phyloP scores from a whole-genome alignment of 2,797 vertebrate genomes.

The Aulostomus chinensis region DNA sequence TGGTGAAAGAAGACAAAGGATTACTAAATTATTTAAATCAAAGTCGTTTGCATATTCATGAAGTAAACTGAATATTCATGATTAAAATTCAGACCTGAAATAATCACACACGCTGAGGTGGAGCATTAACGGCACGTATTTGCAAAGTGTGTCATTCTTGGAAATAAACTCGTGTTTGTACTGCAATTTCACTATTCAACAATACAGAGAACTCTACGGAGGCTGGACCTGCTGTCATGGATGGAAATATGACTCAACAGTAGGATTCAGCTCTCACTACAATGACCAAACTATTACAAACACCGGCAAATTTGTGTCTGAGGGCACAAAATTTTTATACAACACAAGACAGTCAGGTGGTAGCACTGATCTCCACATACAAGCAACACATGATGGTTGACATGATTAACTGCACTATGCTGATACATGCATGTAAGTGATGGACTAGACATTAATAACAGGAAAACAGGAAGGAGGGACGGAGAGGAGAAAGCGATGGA shows the following conservation, averaged over 20 bases:
- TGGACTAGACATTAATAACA: conserved; percentile 12
- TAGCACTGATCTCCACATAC: no score
- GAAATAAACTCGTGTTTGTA: not conserved
- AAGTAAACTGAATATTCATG: conserved; percentile 38
- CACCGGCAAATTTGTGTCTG: no score
- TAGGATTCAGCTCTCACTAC: conserved; percentile 1
- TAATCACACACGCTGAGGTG: no score
- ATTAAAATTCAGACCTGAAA: conserved; percentile 19
- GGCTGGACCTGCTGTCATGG: not conserved
- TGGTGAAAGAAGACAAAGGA: conserved; percentile 23
- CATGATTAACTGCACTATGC: conserved; percentile 8
- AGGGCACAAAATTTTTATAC: no score
- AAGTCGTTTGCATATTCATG: conserved; percentile 52
- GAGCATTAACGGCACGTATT: no score
- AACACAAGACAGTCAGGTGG: no score
- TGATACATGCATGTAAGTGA: conserved; percentile 7
- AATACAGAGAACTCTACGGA: not conserved
- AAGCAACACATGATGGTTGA: conserved; percentile 17
- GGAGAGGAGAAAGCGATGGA: conserved; percentile 18
- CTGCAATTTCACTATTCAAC: not conserved
- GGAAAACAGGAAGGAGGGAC: conserved; percentile 4
- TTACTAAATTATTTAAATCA: conserved; percentile 55
- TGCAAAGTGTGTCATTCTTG: not conserved
- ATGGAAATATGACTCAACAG: not conserved
- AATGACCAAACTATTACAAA: no score